phyloP scores from a whole-genome alignment of 2,113 vertebrate species.

The Nycticorax nycticorax region DNA sequence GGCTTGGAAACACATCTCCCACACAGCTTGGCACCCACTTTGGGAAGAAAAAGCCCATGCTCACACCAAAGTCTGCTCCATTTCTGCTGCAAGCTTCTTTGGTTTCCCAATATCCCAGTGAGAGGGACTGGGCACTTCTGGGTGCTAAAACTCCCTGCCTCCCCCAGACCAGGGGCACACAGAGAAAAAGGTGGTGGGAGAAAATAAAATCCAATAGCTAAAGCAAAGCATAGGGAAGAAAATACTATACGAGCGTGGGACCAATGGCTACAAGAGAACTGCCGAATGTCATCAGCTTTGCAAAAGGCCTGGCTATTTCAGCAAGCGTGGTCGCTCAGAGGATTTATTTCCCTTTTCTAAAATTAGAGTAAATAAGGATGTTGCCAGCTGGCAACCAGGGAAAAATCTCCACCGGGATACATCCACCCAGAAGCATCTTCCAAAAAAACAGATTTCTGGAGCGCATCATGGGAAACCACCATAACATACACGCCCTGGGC shows the following conservation, averaged over 20 bases:
- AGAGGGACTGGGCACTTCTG: neutral
- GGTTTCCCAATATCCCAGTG: neutral
- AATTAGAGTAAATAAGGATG: neutral
- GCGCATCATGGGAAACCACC: neutral
- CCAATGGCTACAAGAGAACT: neutral
- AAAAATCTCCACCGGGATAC: neutral
- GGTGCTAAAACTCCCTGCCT: neutral
- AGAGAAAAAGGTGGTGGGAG: neutral
- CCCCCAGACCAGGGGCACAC: neutral
- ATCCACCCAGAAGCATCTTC: neutral
- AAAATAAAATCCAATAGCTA: neutral
- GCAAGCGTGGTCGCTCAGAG: neutral
- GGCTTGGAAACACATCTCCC: neutral
- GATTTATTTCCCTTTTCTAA: neutral
- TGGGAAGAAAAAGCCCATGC: neutral
- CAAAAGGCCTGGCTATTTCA: neutral
- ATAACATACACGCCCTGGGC: neutral
- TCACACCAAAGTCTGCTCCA: neutral
- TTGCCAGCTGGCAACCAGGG: neutral
- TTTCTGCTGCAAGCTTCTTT: neutral
- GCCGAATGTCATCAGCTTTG: neutral
- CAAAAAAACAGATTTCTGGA: neutral
- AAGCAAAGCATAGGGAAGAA: neutral
- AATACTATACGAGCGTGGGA: fast-evolving
- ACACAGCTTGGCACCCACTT: neutral